These are phyloP conservation scores for Dasyornis broadbenti DNA, from an alignment of 2,113 vertebrate genomes.

Conservation along the genomic window DNA sequence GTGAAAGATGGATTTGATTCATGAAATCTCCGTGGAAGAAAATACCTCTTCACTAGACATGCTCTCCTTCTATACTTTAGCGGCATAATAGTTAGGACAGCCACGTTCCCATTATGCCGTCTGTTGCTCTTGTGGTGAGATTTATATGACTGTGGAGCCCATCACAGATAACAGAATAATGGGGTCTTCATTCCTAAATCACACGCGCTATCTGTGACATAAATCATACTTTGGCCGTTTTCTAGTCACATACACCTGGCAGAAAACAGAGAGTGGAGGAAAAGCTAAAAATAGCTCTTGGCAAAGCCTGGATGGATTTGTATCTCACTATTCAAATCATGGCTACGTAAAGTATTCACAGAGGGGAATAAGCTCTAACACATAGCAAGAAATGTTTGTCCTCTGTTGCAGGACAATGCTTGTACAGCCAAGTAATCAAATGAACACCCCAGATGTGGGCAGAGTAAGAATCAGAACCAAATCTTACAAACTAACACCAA, in stretches of 20 bases:
- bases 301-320: background rate
- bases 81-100: background rate
- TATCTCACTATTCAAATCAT: background rate
- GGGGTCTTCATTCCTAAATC: background rate
- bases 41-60: background rate
- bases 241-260: background rate
- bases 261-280: background rate
- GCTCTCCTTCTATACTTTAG: background rate
- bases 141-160: background rate
- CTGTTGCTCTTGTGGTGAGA: background rate
- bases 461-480: background rate
- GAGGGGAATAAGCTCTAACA: background rate
- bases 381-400: background rate
- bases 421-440: background rate
- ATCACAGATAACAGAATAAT: background rate
- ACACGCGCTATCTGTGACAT: background rate
- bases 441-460: background rate
- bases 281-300: constrained; percentile 1
- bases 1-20: background rate
- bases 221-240: background rate
- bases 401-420: background rate
- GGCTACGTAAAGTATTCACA: background rate
- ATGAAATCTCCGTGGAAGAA: background rate
- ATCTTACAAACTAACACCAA: background rate
- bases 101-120: background rate